phyloP scores from a whole-genome alignment of 2,888 invertebrate genomes.

The Timema cristinae region DNA sequence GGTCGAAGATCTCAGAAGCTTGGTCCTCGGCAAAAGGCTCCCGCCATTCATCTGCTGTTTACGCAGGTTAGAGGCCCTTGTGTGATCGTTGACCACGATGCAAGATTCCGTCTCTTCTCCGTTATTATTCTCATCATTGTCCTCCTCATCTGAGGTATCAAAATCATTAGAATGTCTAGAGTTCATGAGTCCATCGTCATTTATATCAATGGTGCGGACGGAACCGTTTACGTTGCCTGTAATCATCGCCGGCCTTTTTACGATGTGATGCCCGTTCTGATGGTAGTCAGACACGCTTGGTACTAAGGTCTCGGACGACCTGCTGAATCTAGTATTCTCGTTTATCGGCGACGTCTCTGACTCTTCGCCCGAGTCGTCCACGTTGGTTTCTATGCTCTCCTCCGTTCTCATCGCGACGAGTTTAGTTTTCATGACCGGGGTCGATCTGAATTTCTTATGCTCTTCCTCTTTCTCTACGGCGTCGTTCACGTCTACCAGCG shows the following conservation, averaged over 20 bases:
- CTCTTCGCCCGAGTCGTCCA: neutral
- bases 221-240: constrained; percentile 6
- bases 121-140: constrained; percentile 42
- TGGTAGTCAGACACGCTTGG: no score
- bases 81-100: constrained; percentile 78
- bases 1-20: constrained; percentile 44
- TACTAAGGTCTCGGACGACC: neutral
- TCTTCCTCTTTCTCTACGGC: constrained; percentile 42
- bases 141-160: constrained; percentile 16
- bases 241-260: no score
- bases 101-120: constrained; percentile 55
- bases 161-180: neutral
- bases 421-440: constrained; percentile 41
- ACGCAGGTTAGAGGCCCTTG: constrained; percentile 8
- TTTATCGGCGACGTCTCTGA: constrained; percentile 1
- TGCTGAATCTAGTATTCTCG: neutral
- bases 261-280: no score
- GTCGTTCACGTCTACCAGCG: constrained; percentile 68
- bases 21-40: constrained; percentile 63
- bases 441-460: constrained; percentile 2
- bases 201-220: constrained; percentile 14
- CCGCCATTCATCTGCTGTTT: constrained; percentile 39
- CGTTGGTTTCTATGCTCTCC: constrained; percentile 45
- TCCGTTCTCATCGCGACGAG: constrained; percentile 48
- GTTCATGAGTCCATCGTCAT: constrained; percentile 27